Evolutionary conservation across 2,888 invertebrate species (phyloP), one percentile per base, ranked within the genome.

Genomic region (Brachypterus glaber): DNA sequence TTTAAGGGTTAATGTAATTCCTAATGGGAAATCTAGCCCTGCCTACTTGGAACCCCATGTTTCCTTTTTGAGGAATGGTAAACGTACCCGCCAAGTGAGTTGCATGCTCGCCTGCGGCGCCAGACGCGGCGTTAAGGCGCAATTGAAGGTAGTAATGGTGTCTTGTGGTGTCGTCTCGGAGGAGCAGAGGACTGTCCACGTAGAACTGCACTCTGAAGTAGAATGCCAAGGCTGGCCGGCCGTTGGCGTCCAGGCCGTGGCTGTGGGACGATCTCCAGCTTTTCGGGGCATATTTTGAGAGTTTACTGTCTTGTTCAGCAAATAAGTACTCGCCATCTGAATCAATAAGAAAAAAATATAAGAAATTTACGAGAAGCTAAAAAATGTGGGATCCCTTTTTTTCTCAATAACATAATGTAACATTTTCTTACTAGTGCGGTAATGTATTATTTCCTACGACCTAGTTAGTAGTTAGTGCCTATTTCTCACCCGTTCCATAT

Each of bases 241-340:
- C 91, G 67, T 85, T 86, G 63, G 84, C 82, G 71, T 90, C 89
- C 69, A 90, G 72, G 52, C 90, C 90, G 72, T 88, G 86, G 59
- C 86, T 86, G 67, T 88, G 87, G 51, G 90, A 89, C 53, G 89
- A 87, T 66, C 91, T 85, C 92, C 93, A 93, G 68, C 86, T 86
- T 71, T 93, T 93, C 60, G 92, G 90, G 57, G 91, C 91, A 73
- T 92, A 90, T 71, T 95, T 95, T 63, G 89, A 89, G 60, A 96
- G 75, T 72, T 95, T 95, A 73, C 85, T 87, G 67, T 92, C 92
- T 64, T 83, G 81, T 67, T 93, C 90, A 68, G 91, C 83, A 72
- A 95, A 96, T 62, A 92, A 78, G 70, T 87, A 92, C 73, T 95
- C 93, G 70, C 88, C 89, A 76, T 92, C 93, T 93, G 76, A 26